Evolutionary conservation across 2,888 invertebrate species (phyloP), one percentile per base, ranked within the genome.

Genomic region (Chrysina gloriosa): DNA sequence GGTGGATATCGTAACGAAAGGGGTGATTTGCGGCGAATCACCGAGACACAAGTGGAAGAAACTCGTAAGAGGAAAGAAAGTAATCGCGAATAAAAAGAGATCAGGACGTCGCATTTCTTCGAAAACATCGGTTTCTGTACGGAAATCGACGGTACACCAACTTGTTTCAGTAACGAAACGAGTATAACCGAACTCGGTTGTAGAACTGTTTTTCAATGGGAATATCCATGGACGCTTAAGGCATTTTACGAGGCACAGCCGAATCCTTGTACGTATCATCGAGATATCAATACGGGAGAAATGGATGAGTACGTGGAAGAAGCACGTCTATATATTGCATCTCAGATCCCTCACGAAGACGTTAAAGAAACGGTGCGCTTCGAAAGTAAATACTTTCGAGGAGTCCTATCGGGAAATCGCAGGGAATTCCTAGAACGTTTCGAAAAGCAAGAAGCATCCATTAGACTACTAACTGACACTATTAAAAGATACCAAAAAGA

Each of bases 21-120:
- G 69, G 7, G 54, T 72, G 2, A 21, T 69, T 11, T 23, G 14
- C n/a, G 69, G 70, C 29, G 50, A 63, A 6, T 69, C 70, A 2
- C 68, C 63, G 21, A 47, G 69, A n/a, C 36, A 68, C 19, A n/a
- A n/a, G n/a, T n/a, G n/a, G n/a, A n/a, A n/a, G n/a, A n/a, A n/a
- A n/a, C 48, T 36, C n/a, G 14, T 68, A n/a, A 67, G 63, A 6
- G 11, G 21, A 5, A 4, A 36, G 3, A n/a, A 36, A 36, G 36
- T 11, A 36, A 36, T 36, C 36, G 4, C 36, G n/a, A n/a, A 36
- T 42, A 4, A 42, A 36, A 39, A 3, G 5, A 7, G 3, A 36
- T 56, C 21, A 21, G 19, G 1, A 56, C 56, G 2, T 16, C 56
- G 21, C 0, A 21, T 23, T 36, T 56, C 9, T 56, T 39, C 14